phyloP scores from a whole-genome alignment of 2,113 vertebrate species.

The Tor tambroides region DNA sequence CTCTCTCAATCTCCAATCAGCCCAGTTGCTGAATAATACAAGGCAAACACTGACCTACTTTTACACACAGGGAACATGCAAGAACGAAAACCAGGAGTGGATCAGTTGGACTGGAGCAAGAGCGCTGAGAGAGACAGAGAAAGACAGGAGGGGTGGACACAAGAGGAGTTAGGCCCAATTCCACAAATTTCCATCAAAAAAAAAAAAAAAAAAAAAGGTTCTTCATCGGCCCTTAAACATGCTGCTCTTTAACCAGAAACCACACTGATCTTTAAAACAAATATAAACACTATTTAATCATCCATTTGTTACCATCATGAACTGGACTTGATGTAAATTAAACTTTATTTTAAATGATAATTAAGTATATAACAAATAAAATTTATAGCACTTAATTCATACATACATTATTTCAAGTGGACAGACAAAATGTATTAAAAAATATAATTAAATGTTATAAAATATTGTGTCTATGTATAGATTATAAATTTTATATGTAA shows the following conservation, averaged over 20 bases:
- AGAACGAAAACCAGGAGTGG: constrained; percentile 82
- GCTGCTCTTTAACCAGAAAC: background rate
- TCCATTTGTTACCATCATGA: background rate
- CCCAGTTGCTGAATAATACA: constrained; percentile 90
- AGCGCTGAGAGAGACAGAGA: constrained; percentile 51
- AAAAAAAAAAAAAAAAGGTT: too few species aligned
- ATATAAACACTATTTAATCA: background rate
- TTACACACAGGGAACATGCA: constrained; percentile 82
- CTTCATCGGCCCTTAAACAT: too few species aligned
- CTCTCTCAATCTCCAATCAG: constrained; percentile 66
- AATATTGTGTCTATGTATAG: too few species aligned
- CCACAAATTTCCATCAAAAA: too few species aligned
- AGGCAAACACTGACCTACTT: constrained; percentile 98
- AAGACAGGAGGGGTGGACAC: background rate
- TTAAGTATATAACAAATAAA: too few species aligned
- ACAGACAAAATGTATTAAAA: too few species aligned
- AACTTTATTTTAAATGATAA: background rate
- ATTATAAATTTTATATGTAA: too few species aligned
- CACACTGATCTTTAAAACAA: background rate
- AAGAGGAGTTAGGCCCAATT: background rate
- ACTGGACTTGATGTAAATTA: background rate
- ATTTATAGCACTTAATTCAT: too few species aligned
- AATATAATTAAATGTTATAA: too few species aligned
- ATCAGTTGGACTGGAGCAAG: constrained; percentile 49
- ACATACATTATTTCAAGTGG: too few species aligned